Percentiles rank a stretch among this genome's conserved stretches.
phyloP scores from a whole-genome alignment of 2,888 invertebrate species.

The Lampropteryx suffumata region DNA sequence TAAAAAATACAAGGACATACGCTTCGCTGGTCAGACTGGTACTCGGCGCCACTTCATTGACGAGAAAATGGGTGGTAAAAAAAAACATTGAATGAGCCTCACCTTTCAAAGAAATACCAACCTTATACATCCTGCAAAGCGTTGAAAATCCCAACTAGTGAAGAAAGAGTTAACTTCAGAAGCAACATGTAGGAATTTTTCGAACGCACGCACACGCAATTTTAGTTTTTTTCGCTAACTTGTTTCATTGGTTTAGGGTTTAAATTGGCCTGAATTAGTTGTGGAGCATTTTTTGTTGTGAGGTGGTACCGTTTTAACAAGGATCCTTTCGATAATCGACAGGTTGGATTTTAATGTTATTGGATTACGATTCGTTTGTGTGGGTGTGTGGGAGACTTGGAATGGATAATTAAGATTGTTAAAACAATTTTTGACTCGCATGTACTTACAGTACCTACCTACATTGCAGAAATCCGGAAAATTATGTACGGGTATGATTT shows the following conservation, averaged over 20 bases:
- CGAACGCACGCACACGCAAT: slow-evolving; percentile 45
- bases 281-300: slow-evolving; percentile 28
- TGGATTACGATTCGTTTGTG: slow-evolving; percentile 21
- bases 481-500: too few species aligned
- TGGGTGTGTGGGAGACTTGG: background rate
- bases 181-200: slow-evolving; percentile 51
- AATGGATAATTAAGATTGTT: too few species aligned
- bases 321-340: slow-evolving; percentile 36
- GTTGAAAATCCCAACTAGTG: slow-evolving; percentile 9
- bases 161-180: slow-evolving; percentile 25
- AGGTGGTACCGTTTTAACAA: slow-evolving; percentile 52
- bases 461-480: too few species aligned
- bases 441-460: too few species aligned
- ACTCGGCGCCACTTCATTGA: slow-evolving; percentile 63
- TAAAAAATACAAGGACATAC: slow-evolving; percentile 35
- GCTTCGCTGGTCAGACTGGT: slow-evolving; percentile 51
- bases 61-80: slow-evolving; percentile 53
- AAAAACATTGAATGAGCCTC: slow-evolving; percentile 44
- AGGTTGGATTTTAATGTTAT: slow-evolving; percentile 36
- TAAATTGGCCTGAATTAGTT: slow-evolving; percentile 29
- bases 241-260: slow-evolving; percentile 32
- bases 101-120: slow-evolving; percentile 19
- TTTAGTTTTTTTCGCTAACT: slow-evolving; percentile 41
- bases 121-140: rapidly evolving
- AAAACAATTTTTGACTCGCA: too few species aligned